Percentiles rank a stretch among this genome's conserved stretches.
phyloP scores from a whole-genome alignment of 2,113 vertebrate genomes.

The Chlorodrepanis virens region DNA sequence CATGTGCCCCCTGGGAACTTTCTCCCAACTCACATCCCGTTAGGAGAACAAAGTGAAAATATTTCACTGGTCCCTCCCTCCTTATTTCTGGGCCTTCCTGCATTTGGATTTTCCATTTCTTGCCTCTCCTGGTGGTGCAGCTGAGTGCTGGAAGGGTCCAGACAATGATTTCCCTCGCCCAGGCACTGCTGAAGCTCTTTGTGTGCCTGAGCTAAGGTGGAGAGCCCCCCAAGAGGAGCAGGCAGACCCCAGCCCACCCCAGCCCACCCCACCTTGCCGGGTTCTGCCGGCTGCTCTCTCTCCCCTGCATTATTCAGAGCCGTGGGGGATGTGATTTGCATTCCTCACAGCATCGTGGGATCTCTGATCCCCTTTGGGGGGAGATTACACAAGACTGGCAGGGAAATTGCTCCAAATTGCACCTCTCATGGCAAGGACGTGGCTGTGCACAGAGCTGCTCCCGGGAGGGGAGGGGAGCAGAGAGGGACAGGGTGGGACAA shows the following conservation, averaged over 20 bases:
- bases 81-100: neutral
- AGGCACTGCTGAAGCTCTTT: neutral
- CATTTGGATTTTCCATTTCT: neutral
- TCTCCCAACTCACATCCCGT: accelerated
- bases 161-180: neutral
- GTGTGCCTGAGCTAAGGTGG: neutral
- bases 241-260: neutral
- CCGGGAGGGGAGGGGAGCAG: neutral
- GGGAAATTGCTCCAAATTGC: conserved; percentile 43
- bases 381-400: neutral
- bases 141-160: neutral
- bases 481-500: neutral
- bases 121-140: neutral
- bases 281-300: neutral
- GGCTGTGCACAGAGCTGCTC: neutral
- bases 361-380: neutral
- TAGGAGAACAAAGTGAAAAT: neutral
- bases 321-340: neutral
- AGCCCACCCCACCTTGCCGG: neutral
- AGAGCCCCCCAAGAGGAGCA: neutral
- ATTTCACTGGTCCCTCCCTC: neutral
- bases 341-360: neutral
- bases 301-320: neutral
- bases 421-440: neutral
- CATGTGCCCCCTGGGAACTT: neutral